These are phyloP conservation scores for Trichogramma evanescens DNA, from an alignment of 2,888 invertebrate genomes.

Conservation along the genomic window DNA sequence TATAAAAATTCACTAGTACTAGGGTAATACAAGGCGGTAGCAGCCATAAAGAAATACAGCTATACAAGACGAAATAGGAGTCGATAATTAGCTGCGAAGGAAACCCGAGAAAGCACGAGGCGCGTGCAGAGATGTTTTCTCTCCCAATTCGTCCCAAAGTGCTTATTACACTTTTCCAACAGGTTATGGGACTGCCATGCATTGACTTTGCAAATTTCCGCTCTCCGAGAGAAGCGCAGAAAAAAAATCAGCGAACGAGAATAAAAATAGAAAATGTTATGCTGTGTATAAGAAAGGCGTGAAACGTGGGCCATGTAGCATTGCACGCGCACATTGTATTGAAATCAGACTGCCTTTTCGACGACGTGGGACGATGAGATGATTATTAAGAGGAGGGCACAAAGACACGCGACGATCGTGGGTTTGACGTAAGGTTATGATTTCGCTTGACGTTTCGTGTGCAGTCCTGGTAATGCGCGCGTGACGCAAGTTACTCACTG, in stretches of 20 bases:
- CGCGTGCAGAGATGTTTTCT: slow-evolving; percentile 14
- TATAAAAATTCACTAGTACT: neutral
- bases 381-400: too few species aligned
- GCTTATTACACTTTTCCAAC: slow-evolving; percentile 19
- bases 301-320: neutral
- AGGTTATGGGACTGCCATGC: neutral
- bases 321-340: slow-evolving; percentile 19
- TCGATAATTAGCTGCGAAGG: slow-evolving; percentile 16
- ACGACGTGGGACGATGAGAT: too few species aligned
- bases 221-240: neutral
- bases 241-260: too few species aligned
- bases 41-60: neutral
- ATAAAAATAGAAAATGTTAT: too few species aligned
- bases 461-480: too few species aligned
- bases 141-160: slow-evolving; percentile 14
- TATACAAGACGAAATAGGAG: neutral
- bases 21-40: neutral
- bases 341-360: slow-evolving; percentile 16
- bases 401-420: neutral
- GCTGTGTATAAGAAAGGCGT: neutral
- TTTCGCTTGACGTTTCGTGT: too few species aligned
- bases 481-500: too few species aligned
- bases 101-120: slow-evolving; percentile 11
- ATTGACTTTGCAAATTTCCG: neutral
- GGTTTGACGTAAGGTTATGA: neutral